Base-by-base conservation (phyloP, 2,113 vertebrate species). In the Pyxicephalus adspersus region DNA sequence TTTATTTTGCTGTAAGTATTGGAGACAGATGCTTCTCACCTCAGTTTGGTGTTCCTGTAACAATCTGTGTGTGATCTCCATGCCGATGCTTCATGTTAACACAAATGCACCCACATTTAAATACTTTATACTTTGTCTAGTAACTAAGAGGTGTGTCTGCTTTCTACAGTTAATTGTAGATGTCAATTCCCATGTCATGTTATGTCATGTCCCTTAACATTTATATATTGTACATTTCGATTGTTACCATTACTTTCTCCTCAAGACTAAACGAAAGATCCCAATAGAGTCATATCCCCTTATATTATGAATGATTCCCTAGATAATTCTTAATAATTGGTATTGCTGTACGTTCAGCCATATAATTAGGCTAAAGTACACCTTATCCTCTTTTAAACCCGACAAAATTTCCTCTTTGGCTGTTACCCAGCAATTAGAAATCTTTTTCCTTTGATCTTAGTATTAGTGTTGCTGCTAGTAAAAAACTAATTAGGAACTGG, bases 161-260 rank as follows among this genome's bases (percentile, higher is more conserved):
- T 5, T 23, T 3, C 19, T 28, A 22, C 0, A n/a, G 20, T 19
- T 61, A 72, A 70, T 70, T 72, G n/a, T 55, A 29, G 9, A 20
- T 55, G 9, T 18, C 20, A 25, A 31, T n/a, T 72, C 19, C 19
- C 18, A 20, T 28, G 7, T 55, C 6, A 70, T 55, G n/a, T n/a
- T n/a, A n/a, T n/a, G n/a, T n/a, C n/a, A n/a, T n/a, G n/a, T 55
- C 51, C 51, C 68, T 20, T 29, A 72, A 6, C 51, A 28, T 29
- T 51, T 4, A 29, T 26, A 72, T 55, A 72, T 72, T 23, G 52
- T 71, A 54, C 23, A 50, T 54, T 45, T 71, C 8, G 66, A 16
- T 28, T 23, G 20, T 3, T 54, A 54, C 7, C 17, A 72, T 20
- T 25, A 1, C 22, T 52, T 23, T 28, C 18, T 11, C 25, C 26